Evolutionary conservation across 1,140 invertebrate species (phyloP), one percentile per base, ranked within the genome.

Genomic region (Himalopsyche phryganea): DNA sequence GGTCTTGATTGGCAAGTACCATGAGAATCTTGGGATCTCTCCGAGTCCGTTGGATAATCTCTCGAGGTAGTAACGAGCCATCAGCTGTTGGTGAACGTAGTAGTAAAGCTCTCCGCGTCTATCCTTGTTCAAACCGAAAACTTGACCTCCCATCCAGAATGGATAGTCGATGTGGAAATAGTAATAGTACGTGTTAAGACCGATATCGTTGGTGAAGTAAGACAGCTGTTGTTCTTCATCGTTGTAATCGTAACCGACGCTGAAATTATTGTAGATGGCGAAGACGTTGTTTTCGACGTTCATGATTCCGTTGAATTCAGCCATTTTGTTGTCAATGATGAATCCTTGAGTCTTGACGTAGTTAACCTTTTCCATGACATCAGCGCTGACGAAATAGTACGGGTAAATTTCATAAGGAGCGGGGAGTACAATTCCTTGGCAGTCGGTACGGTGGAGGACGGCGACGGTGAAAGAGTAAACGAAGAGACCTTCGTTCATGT

Each of bases 181-280:
- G 70, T 82, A 87, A 74, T 89, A 86, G 69, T 80, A 88, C n/a
- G 82, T 74, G 70, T 90, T 90, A 9, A 89, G 71, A 38, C 80
- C 79, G 55, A 85, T 76, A 67, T 88, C 88, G 68, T 90, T 86
- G 36, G 81, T 85, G 72, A 87, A 90, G 73, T 91, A 90, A 33
- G 83, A 79, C 11, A 90, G 58, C 45, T 78, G 71, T 65, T 83
- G 77, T 58, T 88, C 84, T 11, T 77, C 73, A 55, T 82, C 78
- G 20, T 72, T 68, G 47, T 63, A 60, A 1, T 79, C 61, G 60
- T 84, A 80, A 73, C 78, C 80, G 46, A 81, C 80, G 6, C 74
- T 81, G 58, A 79, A 84, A 64, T 80, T 85, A 46, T 70, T 77
- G 54, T 71, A 75, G 46, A 81, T 79, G 58, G 63, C 70, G 66